Evolutionary conservation across 2,888 invertebrate genomes (phyloP), one percentile per base, ranked within the genome.

Genomic region (Timema cristinae): DNA sequence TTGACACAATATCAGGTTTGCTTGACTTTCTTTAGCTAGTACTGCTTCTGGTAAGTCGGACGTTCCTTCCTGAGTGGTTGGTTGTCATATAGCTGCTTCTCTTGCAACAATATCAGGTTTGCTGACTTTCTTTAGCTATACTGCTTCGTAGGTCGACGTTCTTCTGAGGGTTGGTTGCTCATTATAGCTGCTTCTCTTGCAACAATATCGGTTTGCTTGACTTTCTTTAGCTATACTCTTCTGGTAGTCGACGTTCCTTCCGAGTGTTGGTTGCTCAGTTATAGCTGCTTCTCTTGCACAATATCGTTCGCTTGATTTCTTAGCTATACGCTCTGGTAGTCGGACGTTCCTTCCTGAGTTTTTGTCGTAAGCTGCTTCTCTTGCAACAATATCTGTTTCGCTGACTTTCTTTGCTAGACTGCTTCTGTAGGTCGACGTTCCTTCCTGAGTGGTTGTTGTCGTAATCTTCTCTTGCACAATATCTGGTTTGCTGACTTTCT

Each of bases 221-320:
- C 59, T 61, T 49, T 6, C 48, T 49, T 70, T 72, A 50, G 49
- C 61, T 9, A n/a, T n/a, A 15, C 49, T 61, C 61, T 13, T 49
- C 52, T 10, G 52, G 51, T 50, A 74, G 15, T 73, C 70, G 9
- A 11, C 54, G 59, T 66, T 48, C 51, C 61, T 66, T 73, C 47
- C 66, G 66, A 6, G 67, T 51, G 70, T 50, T 13, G 67, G n/a
- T 67, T 73, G 63, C 47, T 73, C 50, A 13, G 69, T 67, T 66
- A 54, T 16, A 6, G 72, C 68, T 10, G 69, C 72, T 69, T 74
- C 73, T 68, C 69, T 70, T 13, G 71, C 10, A 13, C 48, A n/a
- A 75, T 50, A 61, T 70, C 67, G 15, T 16, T 66, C 10, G 74
- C 76, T 32, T 69, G 70, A 0, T 69, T 10, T 67, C 16, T 11